Evolutionary conservation across 2,113 vertebrate species (phyloP), one percentile per base, ranked within the genome.

Genomic region (Peromyscus leucopus): DNA sequence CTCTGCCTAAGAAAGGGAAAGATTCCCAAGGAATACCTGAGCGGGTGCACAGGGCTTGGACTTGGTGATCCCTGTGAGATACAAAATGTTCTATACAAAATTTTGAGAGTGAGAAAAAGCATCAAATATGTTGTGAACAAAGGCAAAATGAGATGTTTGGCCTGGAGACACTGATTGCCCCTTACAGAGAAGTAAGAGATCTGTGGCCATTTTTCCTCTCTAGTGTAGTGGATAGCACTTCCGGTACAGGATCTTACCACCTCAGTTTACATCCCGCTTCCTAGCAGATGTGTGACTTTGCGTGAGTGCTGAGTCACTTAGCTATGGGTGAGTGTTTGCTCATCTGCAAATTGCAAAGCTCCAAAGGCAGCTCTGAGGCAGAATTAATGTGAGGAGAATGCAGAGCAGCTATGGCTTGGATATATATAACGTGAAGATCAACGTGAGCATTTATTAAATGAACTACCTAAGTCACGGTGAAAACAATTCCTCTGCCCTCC

Each of bases 391-490:
- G 17, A 93, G 83, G 55, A 74, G 46, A 87, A 7, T 2, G 36
- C 9, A 17, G 39, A 55, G 24, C 21, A 46, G 46, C 2, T 4
- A 10, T 4, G 13, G 46, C 72, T 72, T 36, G 19, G 7, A 15
- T 5, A 2, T 33, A 16, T 59, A 7, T n/a, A 51, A 51, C 51
- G 55, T 26, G 31, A 76, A 82, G 31, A 28, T 31, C 59, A 12
- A 0, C 55, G 15, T 26, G 75, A 71, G 61, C 31, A 7, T 26
- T 91, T 65, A 15, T 65, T 75, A 78, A 87, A 61, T 39, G 72
- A 57, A 79, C 42, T n/a, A 7, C 91, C 65, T 42, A 91, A 92
- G 72, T 72, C 51, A 92, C 65, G 59, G 67, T 63, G 21, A 87
- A 94, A 89, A 46, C 12, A 28, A 46, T 26, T 69, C 48, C 61